phyloP scores from a whole-genome alignment of 2,888 invertebrate genomes.

The Andrena minutula region DNA sequence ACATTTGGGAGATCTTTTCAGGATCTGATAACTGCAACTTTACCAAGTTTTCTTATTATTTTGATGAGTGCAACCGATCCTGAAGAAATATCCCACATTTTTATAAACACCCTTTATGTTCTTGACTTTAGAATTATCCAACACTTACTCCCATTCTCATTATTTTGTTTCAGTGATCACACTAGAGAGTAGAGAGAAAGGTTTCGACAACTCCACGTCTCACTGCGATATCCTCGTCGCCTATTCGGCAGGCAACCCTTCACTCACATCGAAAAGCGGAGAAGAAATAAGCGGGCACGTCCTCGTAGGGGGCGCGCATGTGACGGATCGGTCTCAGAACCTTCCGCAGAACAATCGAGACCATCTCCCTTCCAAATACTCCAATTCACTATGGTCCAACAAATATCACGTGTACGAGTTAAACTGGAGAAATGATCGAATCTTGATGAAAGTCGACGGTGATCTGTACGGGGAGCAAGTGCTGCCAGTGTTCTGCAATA shows the following conservation, averaged over 20 bases:
- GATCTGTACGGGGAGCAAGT: conserved; percentile 85
- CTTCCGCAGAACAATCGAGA: conserved; percentile 3
- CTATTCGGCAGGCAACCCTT: conserved; percentile 88
- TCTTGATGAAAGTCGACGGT: conserved; percentile 87
- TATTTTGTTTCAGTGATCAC: conserved; percentile 86
- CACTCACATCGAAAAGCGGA: conserved; percentile 67
- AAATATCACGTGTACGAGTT: conserved; percentile 90
- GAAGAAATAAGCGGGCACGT: conserved; percentile 76
- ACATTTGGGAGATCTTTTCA: too few relatives aligned
- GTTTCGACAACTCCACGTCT: neutral
- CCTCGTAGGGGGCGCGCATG: conserved; percentile 72
- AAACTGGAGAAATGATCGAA: conserved; percentile 88
- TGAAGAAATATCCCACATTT: too few relatives aligned
- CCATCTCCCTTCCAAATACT: conserved; percentile 54
- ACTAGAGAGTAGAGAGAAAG: conserved; percentile 82
- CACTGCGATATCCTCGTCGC: conserved; percentile 88
- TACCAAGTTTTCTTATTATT: neutral
- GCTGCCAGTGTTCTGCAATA: conserved; percentile 64
- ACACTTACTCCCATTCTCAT: neutral
- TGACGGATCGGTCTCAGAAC: neutral
- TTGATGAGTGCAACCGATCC: too few relatives aligned
- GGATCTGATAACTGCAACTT: neutral
- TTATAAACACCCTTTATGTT: neutral
- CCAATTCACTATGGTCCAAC: conserved; percentile 85
- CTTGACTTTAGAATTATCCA: neutral